Evolutionary conservation across 2,113 vertebrate genomes (phyloP).

Genomic region (Larimichthys polyactis): DNA sequence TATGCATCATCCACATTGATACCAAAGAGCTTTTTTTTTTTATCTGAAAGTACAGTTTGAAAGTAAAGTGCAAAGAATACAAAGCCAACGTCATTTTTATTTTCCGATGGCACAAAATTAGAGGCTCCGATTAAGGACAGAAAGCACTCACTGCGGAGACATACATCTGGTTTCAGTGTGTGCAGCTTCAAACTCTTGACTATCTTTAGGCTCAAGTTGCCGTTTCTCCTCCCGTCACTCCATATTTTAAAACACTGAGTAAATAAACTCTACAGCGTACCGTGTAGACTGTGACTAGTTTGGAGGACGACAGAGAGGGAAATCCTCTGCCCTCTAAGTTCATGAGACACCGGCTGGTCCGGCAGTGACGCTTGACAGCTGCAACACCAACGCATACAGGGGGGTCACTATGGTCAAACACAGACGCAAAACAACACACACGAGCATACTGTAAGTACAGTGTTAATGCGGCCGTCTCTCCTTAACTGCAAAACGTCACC

Average conservation of each 20-base stretch:
- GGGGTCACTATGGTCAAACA: slow-evolving; percentile 9
- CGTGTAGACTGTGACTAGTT: not conserved
- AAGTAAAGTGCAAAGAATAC: not conserved
- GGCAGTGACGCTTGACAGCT: slow-evolving; percentile 33
- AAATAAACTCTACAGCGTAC: slow-evolving; percentile 5
- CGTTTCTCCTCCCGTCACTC: not conserved
- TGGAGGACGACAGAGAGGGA: slow-evolving; percentile 42
- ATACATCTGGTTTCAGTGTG: slow-evolving; percentile 1
- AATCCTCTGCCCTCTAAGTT: slow-evolving; percentile 56
- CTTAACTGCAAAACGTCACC: not conserved
- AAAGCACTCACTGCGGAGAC: not conserved
- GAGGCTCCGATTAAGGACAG: not conserved
- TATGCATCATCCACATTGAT: not conserved
- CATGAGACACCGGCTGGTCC: slow-evolving; percentile 47
- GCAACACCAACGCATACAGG: slow-evolving; percentile 25
- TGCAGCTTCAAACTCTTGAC: not conserved
- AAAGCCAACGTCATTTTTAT: not conserved
- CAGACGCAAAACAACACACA: slow-evolving; percentile 45
- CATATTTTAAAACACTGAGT: not conserved
- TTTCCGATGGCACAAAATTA: not conserved
- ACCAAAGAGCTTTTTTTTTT: not conserved
- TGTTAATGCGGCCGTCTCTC: not conserved
- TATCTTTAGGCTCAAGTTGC: not conserved
- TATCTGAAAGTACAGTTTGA: not conserved
- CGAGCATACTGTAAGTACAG: not conserved